Base-by-base conservation (phyloP, 2,888 invertebrate genomes). In the Eupeodes latifasciatus region DNA sequence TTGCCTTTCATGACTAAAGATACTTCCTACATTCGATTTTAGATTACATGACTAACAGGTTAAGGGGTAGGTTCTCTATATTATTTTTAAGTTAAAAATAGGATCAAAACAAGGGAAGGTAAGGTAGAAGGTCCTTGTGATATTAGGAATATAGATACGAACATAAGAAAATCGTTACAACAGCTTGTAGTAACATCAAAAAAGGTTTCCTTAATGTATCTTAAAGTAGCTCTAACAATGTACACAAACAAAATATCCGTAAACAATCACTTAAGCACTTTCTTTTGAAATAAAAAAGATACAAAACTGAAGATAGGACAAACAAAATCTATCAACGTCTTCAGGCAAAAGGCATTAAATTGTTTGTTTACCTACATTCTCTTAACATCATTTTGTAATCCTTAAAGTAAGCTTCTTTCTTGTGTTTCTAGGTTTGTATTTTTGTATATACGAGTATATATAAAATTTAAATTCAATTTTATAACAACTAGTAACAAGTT, bases 351-450 rank as follows among this genome's bases (percentile, higher is more conserved):
- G 40, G 16, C 36, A 55, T 55, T 71, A 55, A 71, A 57, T 71
- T 71, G 57, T 71, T 71, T 71, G 57, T 71, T 71, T 71, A 44
- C 66, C 47, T 66, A 27, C 27, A 55, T 53, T 69, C 16, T 5
- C 16, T 19, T 16, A 12, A 19, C 40, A 57, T 71, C 19, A 57
- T 71, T 71, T 40, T 57, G 57, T 71, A 71, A 71, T 71, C 71
- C 19, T 71, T 57, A 71, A 71, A 57, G 36, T 71, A 55, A 71
- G 40, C 44, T 57, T 44, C 57, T 71, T 55, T 71, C 6, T 16
- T 40, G 12, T 55, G 0, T 10, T 47, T 11, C 5, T 36, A 36
- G 36, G 7, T 36, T 5, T 36, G 7, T 36, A 7, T 36, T 6
- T 36, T 6, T 36, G 36, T 36, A 36, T 36, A 7, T 36, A 36